Evolutionary conservation across 2,888 invertebrate genomes (phyloP).

Genomic region (Nomada goodeniana): DNA sequence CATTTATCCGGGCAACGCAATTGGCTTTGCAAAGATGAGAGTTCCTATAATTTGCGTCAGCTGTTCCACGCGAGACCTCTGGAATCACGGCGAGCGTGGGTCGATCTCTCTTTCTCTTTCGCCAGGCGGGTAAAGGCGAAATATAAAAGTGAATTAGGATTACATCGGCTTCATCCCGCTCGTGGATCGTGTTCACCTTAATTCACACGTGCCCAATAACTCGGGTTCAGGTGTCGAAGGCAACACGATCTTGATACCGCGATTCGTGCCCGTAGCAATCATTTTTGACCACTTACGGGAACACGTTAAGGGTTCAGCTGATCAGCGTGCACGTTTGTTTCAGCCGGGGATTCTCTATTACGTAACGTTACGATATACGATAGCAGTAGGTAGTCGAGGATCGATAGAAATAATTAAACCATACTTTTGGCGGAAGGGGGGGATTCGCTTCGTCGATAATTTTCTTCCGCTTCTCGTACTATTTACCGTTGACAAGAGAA

Average conservation of each 20-base stretch:
- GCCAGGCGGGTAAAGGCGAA: conserved; percentile 33
- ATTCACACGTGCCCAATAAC: conserved; percentile 57
- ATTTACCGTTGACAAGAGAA: conserved; percentile 12
- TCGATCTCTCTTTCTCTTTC: conserved; percentile 54
- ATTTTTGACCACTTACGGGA: conserved; percentile 30
- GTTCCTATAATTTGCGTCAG: conserved; percentile 61
- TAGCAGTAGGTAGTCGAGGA: no score
- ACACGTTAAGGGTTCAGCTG: conserved; percentile 1
- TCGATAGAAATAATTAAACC: no score
- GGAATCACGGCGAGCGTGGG: conserved; percentile 51
- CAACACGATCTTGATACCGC: conserved; percentile 34
- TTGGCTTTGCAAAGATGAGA: conserved; percentile 30
- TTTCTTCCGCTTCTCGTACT: no score
- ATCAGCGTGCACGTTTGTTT: background rate
- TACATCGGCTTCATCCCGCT: conserved; percentile 41
- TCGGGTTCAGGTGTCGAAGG: conserved; percentile 36
- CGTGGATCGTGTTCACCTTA: conserved; percentile 42
- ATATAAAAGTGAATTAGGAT: conserved; percentile 70
- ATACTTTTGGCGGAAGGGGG: no score
- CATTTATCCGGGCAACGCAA: conserved; percentile 30
- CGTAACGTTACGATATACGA: background rate
- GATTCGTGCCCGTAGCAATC: conserved; percentile 27
- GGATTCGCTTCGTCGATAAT: no score
- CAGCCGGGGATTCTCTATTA: background rate
- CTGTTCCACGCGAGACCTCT: conserved; percentile 36